Percentiles rank a stretch among this genome's conserved stretches.
Evolutionary conservation across 2,113 vertebrate genomes (phyloP).

Genomic region (Craseonycteris thonglongyai): DNA sequence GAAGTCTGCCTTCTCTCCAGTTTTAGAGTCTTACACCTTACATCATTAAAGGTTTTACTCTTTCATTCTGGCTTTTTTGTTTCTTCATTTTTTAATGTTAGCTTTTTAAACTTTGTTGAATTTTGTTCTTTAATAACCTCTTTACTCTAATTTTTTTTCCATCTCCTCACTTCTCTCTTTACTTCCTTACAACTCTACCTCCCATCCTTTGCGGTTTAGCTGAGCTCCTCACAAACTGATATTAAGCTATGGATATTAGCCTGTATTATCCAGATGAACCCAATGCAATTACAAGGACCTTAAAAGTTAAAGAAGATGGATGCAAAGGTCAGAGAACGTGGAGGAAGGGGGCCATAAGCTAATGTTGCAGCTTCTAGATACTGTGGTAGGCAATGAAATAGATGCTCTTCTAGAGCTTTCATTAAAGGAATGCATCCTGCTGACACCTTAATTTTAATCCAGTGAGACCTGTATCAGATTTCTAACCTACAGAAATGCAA

Average conservation of each 20-base stretch:
- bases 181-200: too few relatives aligned
- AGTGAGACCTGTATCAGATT: too few relatives aligned
- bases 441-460: too few relatives aligned
- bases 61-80: not conserved
- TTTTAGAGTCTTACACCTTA: not conserved
- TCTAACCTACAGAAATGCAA: too few relatives aligned
- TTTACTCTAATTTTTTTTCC: too few relatives aligned
- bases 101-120: not conserved
- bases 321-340: not conserved
- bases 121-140: not conserved
- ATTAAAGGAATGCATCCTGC: too few relatives aligned
- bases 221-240: not conserved
- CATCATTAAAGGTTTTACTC: not conserved
- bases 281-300: too few relatives aligned
- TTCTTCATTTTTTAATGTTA: not conserved
- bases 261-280: too few relatives aligned
- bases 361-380: not conserved
- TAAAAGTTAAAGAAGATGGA: not conserved
- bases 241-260: too few relatives aligned
- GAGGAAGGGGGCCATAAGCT: not conserved
- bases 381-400: too few relatives aligned
- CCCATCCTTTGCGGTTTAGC: not conserved
- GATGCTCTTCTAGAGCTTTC: not conserved
- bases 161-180: not conserved
- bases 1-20: not conserved